These are phyloP conservation scores for Penaeus chinensis DNA, from an alignment of 1,140 invertebrate species.

Conservation along the genomic window DNA sequence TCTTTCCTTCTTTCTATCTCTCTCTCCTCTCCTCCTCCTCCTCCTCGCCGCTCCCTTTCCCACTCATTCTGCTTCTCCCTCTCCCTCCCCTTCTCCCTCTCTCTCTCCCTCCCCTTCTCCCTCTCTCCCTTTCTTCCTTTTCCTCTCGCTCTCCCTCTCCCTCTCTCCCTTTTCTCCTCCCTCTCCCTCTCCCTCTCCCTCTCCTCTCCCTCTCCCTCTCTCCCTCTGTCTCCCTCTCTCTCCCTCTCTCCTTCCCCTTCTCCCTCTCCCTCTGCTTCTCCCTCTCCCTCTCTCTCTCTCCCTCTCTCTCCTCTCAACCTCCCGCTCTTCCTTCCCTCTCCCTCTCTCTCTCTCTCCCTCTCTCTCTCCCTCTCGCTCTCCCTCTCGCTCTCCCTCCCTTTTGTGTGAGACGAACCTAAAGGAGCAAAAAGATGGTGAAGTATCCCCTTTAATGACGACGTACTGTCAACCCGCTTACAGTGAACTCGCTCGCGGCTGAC, in stretches of 20 bases:
- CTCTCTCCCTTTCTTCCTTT: too few species aligned
- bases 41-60: background rate
- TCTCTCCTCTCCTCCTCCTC: constrained; percentile 8
- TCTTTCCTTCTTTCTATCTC: background rate
- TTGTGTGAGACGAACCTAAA: too few species aligned
- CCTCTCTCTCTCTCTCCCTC: background rate
- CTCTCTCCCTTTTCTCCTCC: too few species aligned
- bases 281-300: background rate
- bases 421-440: too few species aligned
- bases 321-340: background rate
- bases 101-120: too few species aligned
- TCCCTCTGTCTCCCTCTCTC: background rate
- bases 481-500: background rate
- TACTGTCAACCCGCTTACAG: too few species aligned
- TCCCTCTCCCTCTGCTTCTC: background rate
- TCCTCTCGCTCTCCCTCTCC: background rate
- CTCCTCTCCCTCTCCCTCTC: background rate
- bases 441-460: too few species aligned
- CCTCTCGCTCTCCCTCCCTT: background rate
- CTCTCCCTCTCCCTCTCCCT: background rate
- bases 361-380: background rate
- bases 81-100: background rate
- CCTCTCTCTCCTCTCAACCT: background rate
- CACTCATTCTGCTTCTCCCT: background rate
- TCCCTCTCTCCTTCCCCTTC: background rate